Conservation (phyloP, 30 jellyfish, hydroid and myxozoan genomes). For the Aurelia sp. region DNA sequence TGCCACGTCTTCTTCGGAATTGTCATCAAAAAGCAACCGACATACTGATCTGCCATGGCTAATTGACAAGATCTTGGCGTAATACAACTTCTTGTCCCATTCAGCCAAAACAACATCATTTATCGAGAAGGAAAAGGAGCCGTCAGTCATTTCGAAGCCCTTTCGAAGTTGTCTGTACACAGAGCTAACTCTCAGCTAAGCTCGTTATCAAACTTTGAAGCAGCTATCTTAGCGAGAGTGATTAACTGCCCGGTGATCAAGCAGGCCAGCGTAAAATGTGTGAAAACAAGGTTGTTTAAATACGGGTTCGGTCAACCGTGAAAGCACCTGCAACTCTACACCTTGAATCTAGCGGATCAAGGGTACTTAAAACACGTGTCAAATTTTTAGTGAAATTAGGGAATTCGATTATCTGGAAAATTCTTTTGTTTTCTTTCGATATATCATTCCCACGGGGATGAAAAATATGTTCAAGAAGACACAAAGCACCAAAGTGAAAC, state of each 20-base stretch:
- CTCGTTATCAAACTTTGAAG: too few species aligned
- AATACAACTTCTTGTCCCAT: slow-evolving; percentile 77
- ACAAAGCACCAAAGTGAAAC: too few species aligned
- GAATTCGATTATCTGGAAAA: too few species aligned
- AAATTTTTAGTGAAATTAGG: too few species aligned
- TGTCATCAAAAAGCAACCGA: slow-evolving; percentile 85
- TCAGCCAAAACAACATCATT: slow-evolving; percentile 89
- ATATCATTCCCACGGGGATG: too few species aligned
- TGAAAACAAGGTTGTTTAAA: background rate
- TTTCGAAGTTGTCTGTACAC: background rate
- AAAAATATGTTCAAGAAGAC: too few species aligned
- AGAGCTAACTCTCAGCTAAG: background rate
- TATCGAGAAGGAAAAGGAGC: slow-evolving; percentile 26
- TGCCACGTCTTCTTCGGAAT: slow-evolving; percentile 67
- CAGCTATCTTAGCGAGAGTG: too few species aligned
- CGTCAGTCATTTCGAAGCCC: slow-evolving; percentile 31
- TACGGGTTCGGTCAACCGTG: slow-evolving; percentile 2
- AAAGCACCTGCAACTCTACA: background rate
- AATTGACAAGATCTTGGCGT: slow-evolving; percentile 87
- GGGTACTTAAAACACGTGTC: too few species aligned
- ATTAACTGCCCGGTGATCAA: background rate
- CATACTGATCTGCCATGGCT: slow-evolving; percentile 48
- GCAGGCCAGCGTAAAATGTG: background rate
- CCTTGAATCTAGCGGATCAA: too few species aligned
- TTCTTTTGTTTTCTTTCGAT: too few species aligned